Evolutionary conservation across 2,888 invertebrate genomes (phyloP).

Genomic region (Hoplodrina blanda): DNA sequence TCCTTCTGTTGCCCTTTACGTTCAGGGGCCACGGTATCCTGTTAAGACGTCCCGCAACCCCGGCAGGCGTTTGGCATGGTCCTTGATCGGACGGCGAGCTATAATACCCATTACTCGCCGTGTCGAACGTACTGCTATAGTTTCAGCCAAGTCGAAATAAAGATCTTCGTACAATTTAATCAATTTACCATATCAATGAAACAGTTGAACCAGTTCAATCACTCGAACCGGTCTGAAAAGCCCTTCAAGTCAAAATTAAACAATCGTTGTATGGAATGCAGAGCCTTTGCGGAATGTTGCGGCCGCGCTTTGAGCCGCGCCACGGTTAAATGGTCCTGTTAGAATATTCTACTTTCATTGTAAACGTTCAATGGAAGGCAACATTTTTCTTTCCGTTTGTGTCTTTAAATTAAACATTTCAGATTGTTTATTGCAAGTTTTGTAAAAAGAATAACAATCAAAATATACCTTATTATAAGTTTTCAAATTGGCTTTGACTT

Average conservation of each 20-base stretch:
- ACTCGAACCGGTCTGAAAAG: slow-evolving; percentile 31
- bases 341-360: slow-evolving; percentile 59
- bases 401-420: slow-evolving; percentile 1
- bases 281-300: slow-evolving; percentile 66
- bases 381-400: slow-evolving; percentile 10
- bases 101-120: too few species aligned
- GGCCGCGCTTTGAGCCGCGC: slow-evolving; percentile 69
- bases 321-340: slow-evolving; percentile 61
- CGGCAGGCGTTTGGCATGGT: too few species aligned
- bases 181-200: slow-evolving; percentile 30
- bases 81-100: too few species aligned
- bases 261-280: slow-evolving; percentile 64
- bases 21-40: too few species aligned
- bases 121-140: background rate
- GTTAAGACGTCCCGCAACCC: too few species aligned
- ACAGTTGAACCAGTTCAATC: slow-evolving; percentile 35
- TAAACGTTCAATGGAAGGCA: slow-evolving; percentile 37
- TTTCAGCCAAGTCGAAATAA: background rate
- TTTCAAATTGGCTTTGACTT: too few species aligned
- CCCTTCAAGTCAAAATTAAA: slow-evolving; percentile 61
- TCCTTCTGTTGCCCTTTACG: too few species aligned
- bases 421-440: background rate
- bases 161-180: slow-evolving; percentile 4
- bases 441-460: background rate
- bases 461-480: too few species aligned